Percentiles rank a stretch among this genome's conserved stretches.
phyloP scores from a whole-genome alignment of 2,797 vertebrate species.

The Halcyon smyrnensis region DNA sequence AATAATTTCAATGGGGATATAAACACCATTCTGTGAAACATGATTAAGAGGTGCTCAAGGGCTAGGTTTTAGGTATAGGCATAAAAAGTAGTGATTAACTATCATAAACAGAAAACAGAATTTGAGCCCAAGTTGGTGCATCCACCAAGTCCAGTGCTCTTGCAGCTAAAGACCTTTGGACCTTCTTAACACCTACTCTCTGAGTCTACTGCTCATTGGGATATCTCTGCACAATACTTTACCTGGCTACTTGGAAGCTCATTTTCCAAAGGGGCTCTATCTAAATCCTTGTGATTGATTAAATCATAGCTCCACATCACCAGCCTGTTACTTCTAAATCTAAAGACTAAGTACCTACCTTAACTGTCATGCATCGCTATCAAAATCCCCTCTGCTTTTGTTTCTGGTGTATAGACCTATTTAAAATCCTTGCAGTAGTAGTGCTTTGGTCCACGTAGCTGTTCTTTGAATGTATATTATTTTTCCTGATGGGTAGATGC shows the following conservation, averaged over 20 bases:
- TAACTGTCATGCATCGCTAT: too few species aligned
- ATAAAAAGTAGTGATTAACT: not conserved
- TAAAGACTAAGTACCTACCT: too few species aligned
- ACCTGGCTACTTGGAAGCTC: not conserved
- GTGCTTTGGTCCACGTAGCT: too few species aligned
- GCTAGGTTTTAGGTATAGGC: not conserved
- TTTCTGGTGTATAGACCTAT: too few species aligned
- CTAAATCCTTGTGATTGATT: not conserved
- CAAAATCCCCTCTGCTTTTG: too few species aligned
- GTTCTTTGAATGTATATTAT: too few species aligned
- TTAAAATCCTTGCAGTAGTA: too few species aligned
- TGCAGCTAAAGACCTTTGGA: rapidly evolving
- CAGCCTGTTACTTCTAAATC: not conserved
- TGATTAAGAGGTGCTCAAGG: not conserved
- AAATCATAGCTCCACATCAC: not conserved
- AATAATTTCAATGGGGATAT: not conserved
- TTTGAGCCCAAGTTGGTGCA: not conserved
- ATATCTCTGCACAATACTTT: not conserved
- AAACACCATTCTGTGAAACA: not conserved
- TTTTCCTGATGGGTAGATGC: too few species aligned
- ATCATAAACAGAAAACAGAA: not conserved
- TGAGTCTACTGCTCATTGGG: too few species aligned
- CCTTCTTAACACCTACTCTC: not conserved
- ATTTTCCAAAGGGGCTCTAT: not conserved
- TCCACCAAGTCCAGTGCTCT: rapidly evolving